A percentile compares a stretch with the other conserved stretches of the same genome.
phyloP scores from a whole-genome alignment of 2,797 vertebrate genomes.

The Periophthalmus magnuspinnatus region DNA sequence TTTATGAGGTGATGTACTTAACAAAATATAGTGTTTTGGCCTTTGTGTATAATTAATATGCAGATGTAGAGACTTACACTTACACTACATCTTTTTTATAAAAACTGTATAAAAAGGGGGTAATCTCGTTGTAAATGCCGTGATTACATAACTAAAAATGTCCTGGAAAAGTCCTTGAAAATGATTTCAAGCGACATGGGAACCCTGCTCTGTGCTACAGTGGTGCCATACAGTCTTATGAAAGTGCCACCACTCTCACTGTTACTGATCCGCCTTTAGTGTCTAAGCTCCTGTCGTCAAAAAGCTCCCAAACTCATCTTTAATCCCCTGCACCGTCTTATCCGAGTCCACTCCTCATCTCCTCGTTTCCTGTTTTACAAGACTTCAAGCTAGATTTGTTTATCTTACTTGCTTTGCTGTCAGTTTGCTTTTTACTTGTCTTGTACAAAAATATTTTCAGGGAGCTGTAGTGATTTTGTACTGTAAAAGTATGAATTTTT shows the following conservation, averaged over 20 bases:
- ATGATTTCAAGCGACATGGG: too few relatives aligned
- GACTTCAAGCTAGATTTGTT: background rate
- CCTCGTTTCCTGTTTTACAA: constrained; percentile 25
- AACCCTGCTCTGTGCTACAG: background rate
- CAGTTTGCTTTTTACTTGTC: constrained; percentile 11
- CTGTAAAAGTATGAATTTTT: constrained; percentile 24
- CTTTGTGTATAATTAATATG: too few relatives aligned
- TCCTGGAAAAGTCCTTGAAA: too few relatives aligned
- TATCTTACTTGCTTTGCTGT: constrained; percentile 11
- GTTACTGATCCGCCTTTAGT: constrained; percentile 37
- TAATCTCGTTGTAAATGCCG: too few relatives aligned
- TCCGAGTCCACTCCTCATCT: constrained; percentile 16
- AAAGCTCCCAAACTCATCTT: constrained; percentile 45
- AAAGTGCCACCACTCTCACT: constrained; percentile 8
- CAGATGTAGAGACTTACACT: too few relatives aligned
- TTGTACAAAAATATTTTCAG: constrained; percentile 15
- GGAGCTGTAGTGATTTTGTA: constrained; percentile 24
- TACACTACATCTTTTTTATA: too few relatives aligned
- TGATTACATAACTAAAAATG: too few relatives aligned
- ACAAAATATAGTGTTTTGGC: too few relatives aligned
- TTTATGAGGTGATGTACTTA: too few relatives aligned
- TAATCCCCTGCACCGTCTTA: constrained; percentile 46
- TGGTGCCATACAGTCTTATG: background rate
- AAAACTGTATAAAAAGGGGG: too few relatives aligned
- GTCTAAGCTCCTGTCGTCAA: constrained; percentile 43